phyloP scores from a whole-genome alignment of 2,797 vertebrate genomes.

The Ctenopoma kingsleyae region DNA sequence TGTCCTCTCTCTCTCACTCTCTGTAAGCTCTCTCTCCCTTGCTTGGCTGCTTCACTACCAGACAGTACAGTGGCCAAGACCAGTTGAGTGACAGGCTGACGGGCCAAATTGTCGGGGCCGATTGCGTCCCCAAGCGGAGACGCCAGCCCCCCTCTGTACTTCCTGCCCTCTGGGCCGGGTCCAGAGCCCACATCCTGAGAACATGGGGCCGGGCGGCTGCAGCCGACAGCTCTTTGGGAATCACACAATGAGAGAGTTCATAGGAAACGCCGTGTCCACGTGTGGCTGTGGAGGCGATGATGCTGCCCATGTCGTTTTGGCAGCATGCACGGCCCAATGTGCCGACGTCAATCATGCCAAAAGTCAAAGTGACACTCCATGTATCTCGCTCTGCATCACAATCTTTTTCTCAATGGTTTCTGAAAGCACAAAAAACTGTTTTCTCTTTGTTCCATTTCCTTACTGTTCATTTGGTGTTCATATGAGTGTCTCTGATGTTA shows the following conservation, averaged over 20 bases:
- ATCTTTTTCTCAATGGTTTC: constrained; percentile 43
- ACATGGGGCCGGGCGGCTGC: constrained; percentile 53
- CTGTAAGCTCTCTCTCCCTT: constrained; percentile 35
- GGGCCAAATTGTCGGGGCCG: constrained; percentile 51
- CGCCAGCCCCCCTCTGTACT: constrained; percentile 57
- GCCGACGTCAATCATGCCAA: constrained; percentile 48
- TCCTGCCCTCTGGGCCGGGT: constrained; percentile 61
- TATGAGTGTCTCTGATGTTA: constrained; percentile 60
- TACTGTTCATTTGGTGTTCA: constrained; percentile 73
- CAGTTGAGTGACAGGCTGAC: constrained; percentile 56
- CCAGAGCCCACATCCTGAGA: constrained; percentile 69
- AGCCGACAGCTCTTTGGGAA: constrained; percentile 66
- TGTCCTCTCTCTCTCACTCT: constrained; percentile 16
- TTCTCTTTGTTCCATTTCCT: constrained; percentile 64
- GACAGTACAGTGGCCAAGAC: constrained; percentile 51
- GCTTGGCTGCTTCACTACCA: constrained; percentile 46
- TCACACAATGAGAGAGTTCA: constrained; percentile 65
- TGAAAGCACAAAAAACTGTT: constrained; percentile 51
- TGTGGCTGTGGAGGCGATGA: constrained; percentile 50
- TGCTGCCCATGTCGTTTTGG: constrained; percentile 55
- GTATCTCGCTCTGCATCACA: constrained; percentile 54
- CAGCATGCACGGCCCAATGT: constrained; percentile 29
- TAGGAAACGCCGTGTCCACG: constrained; percentile 55
- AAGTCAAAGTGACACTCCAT: constrained; percentile 46
- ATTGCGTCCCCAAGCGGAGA: constrained; percentile 61